phyloP scores from a whole-genome alignment of 2,888 invertebrate genomes.

The Idaea dimidiata region DNA sequence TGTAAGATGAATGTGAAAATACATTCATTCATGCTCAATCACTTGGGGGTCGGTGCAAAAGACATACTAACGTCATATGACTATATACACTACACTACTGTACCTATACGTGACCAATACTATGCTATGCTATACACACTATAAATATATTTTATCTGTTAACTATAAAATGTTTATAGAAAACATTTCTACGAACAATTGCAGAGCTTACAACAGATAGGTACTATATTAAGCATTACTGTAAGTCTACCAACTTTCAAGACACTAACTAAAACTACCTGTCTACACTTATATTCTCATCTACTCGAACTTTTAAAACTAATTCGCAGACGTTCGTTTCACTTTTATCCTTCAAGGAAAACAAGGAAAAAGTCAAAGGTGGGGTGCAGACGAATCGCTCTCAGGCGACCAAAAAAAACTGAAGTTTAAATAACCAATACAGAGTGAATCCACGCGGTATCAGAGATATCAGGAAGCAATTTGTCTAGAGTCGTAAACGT shows the following conservation, averaged over 20 bases:
- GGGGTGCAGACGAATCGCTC: background rate
- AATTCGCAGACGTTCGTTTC: background rate
- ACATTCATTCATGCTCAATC: too few species aligned
- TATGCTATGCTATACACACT: too few species aligned
- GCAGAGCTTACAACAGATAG: background rate
- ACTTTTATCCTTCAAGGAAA: background rate
- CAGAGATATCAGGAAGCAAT: conserved; percentile 39
- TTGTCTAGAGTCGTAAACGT: conserved; percentile 42
- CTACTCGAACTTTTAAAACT: background rate
- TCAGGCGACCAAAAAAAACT: background rate
- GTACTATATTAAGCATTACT: background rate
- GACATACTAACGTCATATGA: too few species aligned
- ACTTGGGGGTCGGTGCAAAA: too few species aligned
- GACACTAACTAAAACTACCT: background rate
- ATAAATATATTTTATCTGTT: too few species aligned
- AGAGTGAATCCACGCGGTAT: conserved; percentile 9
- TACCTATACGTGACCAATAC: too few species aligned
- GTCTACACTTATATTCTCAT: background rate
- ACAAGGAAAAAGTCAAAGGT: background rate
- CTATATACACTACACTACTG: too few species aligned
- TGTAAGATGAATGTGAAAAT: too few species aligned
- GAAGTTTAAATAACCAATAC: background rate
- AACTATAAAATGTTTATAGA: background rate
- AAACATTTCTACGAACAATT: too few species aligned
- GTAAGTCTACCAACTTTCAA: background rate